A percentile compares a stretch with the other conserved stretches of the same genome.
Conservation (phyloP, 2,797 vertebrate genomes). For the Glyptemys insculpta region DNA sequence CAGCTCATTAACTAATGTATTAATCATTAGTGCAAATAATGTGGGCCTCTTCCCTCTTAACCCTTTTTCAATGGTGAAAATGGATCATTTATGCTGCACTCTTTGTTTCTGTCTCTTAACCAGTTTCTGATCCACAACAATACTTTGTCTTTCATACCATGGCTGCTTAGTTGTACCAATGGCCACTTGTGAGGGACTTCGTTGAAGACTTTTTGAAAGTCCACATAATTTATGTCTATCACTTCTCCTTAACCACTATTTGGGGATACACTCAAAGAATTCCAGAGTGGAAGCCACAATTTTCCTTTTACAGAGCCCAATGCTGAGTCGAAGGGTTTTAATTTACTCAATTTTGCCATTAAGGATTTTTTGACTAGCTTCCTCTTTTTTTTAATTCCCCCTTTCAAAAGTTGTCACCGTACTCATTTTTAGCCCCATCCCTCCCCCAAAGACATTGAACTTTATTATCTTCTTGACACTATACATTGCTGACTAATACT, state of each 20-base stretch:
- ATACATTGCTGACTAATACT: neutral
- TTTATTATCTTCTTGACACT: neutral
- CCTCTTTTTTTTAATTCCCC: neutral
- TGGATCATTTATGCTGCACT: neutral
- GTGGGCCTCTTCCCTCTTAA: neutral
- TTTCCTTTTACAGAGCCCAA: neutral
- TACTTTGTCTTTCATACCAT: neutral
- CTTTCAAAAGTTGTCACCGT: neutral
- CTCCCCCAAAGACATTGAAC: neutral
- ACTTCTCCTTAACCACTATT: neutral
- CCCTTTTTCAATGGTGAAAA: neutral
- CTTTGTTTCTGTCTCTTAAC: neutral
- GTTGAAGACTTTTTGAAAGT: neutral
- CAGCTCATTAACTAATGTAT: constrained; percentile 37
- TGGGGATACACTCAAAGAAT: neutral
- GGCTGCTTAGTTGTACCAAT: neutral
- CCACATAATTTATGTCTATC: accelerated
- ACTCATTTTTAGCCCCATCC: neutral
- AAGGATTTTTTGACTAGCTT: neutral
- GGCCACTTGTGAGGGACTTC: neutral
- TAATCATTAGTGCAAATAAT: constrained; percentile 15
- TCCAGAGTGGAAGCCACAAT: neutral
- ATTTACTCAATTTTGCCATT: neutral
- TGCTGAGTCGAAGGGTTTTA: neutral
- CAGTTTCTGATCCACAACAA: neutral